Conservation (phyloP, 2,113 vertebrate species). For the Hiodon alosoides region DNA sequence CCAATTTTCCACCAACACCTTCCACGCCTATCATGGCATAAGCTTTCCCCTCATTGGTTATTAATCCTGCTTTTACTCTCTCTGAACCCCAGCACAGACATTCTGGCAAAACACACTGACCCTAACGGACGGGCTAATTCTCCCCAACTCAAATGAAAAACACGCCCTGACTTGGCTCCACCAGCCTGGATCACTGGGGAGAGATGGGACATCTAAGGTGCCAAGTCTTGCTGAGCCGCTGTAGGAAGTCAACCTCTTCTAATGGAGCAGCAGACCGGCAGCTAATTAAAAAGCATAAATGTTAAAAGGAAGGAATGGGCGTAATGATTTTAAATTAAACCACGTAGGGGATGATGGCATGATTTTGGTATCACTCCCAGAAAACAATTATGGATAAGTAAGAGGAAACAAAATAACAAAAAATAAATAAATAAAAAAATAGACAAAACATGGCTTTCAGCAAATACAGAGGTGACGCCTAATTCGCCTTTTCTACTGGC, state of each 20-base stretch:
- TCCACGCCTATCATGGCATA: slow-evolving; percentile 63
- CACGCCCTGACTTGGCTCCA: slow-evolving; percentile 66
- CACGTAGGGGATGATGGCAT: neutral
- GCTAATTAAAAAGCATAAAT: slow-evolving; percentile 20
- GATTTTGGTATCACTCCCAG: neutral
- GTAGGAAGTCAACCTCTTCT: slow-evolving; percentile 61
- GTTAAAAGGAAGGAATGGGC: neutral
- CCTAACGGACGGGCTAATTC: slow-evolving; percentile 65
- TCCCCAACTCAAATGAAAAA: slow-evolving; percentile 57
- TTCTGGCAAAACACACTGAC: slow-evolving; percentile 34
- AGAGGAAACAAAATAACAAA: neutral
- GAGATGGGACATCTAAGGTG: slow-evolving; percentile 72
- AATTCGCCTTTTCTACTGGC: no score
- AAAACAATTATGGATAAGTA: slow-evolving; percentile 1
- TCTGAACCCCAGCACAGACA: slow-evolving; percentile 36
- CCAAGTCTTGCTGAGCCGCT: slow-evolving; percentile 64
- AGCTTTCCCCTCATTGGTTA: slow-evolving; percentile 69
- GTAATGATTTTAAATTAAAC: neutral
- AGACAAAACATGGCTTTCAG: no score
- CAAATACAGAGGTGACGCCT: no score
- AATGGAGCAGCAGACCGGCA: slow-evolving; percentile 40
- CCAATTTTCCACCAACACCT: no score
- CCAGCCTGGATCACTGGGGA: slow-evolving; percentile 68
- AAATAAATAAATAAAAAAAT: no score
- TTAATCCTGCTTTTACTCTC: slow-evolving; percentile 60